Base-by-base conservation (phyloP, 2,888 invertebrate species). In the Cistogaster globosa region DNA sequence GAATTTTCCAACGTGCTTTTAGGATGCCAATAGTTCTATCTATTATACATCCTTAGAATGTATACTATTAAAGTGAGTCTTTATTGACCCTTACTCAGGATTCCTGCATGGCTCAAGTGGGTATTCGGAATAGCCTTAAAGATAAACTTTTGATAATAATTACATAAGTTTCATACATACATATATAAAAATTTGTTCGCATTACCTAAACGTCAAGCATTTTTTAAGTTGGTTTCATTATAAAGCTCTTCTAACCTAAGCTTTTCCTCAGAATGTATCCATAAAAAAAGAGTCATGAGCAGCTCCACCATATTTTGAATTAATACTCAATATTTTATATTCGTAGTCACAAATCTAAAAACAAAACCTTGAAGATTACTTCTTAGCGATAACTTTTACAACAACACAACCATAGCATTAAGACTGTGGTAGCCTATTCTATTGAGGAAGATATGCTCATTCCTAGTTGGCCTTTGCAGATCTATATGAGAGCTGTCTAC, bases 11-110 rank as follows among this genome's bases (percentile, higher is more conserved):
- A 9, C 48, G 51, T n/a, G n/a, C n/a, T 53, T 62, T 74, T 12
- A 71, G 16, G 11, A 71, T 57, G n/a, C 45, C 57, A 38, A 60
- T 60, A 11, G 60, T 16, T 60, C 60, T 60, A 36, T 60, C 38
- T 11, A 69, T 55, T 22, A 69, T 45, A 69, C 69, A 57, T 45
- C 42, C 22, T 57, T 38, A 14, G 72, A 72, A 48, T 72, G 72
- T 51, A 72, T 51, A n/a, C 62, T 62, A 51, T 72, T 72, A 62
- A 74, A 74, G 20, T 58, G 20, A 12, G 45, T 38, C 20, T 58
- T 48, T 58, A 71, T 71, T 8, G 71, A 71, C 1, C 71, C 45
- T 58, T 71, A 20, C 26, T 71, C 45, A 38, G 38, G 48, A 74
- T 53, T 62, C 32, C 53, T 74, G 22, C 32, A 48, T 36, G 60